Evolutionary conservation across 2,888 invertebrate species (phyloP), one percentile per base, ranked within the genome.

Genomic region (Sphinx pinastri): DNA sequence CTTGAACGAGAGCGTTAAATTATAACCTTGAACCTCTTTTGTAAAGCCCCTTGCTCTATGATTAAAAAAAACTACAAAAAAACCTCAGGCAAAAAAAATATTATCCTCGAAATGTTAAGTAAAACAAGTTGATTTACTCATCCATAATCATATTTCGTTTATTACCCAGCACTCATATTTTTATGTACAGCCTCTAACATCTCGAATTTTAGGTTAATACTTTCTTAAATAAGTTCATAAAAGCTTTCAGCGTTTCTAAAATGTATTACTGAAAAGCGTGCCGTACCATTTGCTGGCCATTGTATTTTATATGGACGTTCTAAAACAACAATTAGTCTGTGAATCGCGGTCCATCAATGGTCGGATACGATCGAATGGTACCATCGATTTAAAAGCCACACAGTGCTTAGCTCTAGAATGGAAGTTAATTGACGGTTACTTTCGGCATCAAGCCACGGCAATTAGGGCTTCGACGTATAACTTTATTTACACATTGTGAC

Each of bases 401-500:
- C 45, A 47, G 76, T 79, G 78, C 74, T 79, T 77, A 75, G 74
- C 71, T 76, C 79, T 68, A 73, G 73, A 81, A 81, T 79, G 73
- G 76, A 71, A 75, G 76, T 78, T 79, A 81, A 81, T 80, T 80
- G 79, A 75, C 74, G 77, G 73, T 76, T 79, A 81, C 73, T 78
- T 75, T 69, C 70, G 31, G 68, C 71, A 73, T 71, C 71, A 73
- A 78, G 76, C 75, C 74, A 75, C 75, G 75, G 72, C 72, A 69
- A 54, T 70, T 55, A 59, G 68, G 58, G 54, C 13, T 47, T 19
- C 63, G 14, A 49, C 16, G 60, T 63, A 60, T 47, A 63, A 19
- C 63, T 49, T 63, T 63, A 63, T 63, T 63, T 63, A 63, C 54
- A 45, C n/a, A 11, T 31, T 31, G 67, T 54, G 25, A 54, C 2